Evolutionary conservation across 2,888 invertebrate genomes (phyloP).

Genomic region (Bombylius discolor): DNA sequence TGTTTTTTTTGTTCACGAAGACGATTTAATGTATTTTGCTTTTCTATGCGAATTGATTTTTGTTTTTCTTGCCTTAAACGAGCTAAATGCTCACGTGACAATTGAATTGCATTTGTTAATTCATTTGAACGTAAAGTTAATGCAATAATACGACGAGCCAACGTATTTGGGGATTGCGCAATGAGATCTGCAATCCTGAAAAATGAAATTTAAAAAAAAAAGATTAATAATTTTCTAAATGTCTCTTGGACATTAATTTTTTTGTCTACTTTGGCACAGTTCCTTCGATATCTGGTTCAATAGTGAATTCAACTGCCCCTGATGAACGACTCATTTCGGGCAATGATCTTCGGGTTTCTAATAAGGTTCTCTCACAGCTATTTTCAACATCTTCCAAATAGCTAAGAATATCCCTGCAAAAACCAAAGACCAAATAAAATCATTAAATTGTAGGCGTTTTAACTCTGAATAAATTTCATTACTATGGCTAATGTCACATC

Average conservation of each 20-base stretch:
- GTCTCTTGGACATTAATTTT: too few relatives aligned
- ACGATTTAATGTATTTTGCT: constrained; percentile 35
- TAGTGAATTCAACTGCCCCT: constrained; percentile 31
- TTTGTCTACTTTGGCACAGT: constrained; percentile 33
- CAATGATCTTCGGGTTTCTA: constrained; percentile 31
- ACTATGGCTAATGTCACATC: too few relatives aligned
- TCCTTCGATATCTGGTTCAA: constrained; percentile 34
- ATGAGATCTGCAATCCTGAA: constrained; percentile 33
- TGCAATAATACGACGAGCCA: constrained; percentile 32
- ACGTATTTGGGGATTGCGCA: constrained; percentile 35
- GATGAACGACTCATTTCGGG: constrained; percentile 30
- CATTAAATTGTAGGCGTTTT: too few relatives aligned
- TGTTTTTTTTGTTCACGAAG: constrained; percentile 51
- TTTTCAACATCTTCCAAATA: constrained; percentile 36
- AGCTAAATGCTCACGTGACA: constrained; percentile 34
- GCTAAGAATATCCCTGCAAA: constrained; percentile 30
- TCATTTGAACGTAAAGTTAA: constrained; percentile 35
- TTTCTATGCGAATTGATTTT: constrained; percentile 32
- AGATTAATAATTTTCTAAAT: neutral
- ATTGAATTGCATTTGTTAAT: constrained; percentile 33
- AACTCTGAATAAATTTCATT: too few relatives aligned
- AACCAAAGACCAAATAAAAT: neutral
- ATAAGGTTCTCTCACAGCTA: constrained; percentile 33
- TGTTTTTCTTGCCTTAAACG: constrained; percentile 34
- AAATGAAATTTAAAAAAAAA: neutral